phyloP scores from a whole-genome alignment of 1,140 invertebrate genomes.

The Drosophila setifemur region DNA sequence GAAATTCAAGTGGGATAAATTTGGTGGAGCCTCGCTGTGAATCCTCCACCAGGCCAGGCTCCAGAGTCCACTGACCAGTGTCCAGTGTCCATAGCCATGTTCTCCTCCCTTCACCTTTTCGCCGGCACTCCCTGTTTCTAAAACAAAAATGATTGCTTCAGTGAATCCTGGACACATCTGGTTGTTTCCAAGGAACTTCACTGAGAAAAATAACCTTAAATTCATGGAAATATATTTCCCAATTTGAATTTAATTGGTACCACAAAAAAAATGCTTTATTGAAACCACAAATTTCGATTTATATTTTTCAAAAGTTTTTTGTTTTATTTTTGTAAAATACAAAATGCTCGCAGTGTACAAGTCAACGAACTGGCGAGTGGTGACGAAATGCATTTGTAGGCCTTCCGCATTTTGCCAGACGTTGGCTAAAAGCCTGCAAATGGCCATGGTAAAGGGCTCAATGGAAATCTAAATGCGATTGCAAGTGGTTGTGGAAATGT shows the following conservation, averaged over 20 bases:
- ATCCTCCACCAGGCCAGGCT: too few species aligned
- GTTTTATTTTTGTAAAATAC: background rate
- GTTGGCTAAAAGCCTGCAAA: slow-evolving; percentile 61
- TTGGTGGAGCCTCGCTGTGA: too few species aligned
- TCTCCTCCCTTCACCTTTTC: background rate
- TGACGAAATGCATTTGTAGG: slow-evolving; percentile 58
- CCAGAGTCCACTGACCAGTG: background rate
- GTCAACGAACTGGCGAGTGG: slow-evolving; percentile 46
- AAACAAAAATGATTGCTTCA: background rate
- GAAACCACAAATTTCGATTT: too few species aligned
- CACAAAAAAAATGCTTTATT: too few species aligned
- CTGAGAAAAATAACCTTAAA: background rate
- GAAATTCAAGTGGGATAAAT: slow-evolving; percentile 26
- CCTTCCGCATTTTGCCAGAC: slow-evolving; percentile 47
- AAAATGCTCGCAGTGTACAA: background rate
- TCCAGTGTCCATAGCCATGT: background rate
- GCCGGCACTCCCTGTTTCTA: background rate
- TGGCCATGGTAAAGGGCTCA: slow-evolving; percentile 10
- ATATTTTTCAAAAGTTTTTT: too few species aligned
- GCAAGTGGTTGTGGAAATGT: slow-evolving; percentile 36
- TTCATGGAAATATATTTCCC: too few species aligned
- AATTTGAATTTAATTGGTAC: too few species aligned
- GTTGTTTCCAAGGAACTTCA: too few species aligned
- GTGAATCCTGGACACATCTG: background rate
- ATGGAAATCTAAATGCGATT: background rate